These are phyloP conservation scores for Thamnophis sirtalis DNA, from an alignment of 2,113 vertebrate genomes.

Conservation along the genomic window DNA sequence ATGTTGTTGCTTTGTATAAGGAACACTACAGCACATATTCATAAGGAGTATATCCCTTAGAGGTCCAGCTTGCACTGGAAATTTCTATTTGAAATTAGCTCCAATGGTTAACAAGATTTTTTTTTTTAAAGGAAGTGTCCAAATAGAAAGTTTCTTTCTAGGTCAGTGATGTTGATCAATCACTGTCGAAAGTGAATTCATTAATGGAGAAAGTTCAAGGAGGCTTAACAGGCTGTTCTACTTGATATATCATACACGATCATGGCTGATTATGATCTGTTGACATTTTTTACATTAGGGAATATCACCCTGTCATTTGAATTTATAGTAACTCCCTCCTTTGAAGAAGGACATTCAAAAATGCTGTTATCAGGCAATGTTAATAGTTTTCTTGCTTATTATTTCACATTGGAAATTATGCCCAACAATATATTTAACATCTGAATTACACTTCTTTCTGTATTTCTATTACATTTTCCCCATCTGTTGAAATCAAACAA, in stretches of 20 bases:
- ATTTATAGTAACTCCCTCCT: conserved; percentile 50
- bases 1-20: neutral
- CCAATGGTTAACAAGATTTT: neutral
- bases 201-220: conserved; percentile 44
- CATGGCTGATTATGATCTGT: conserved; percentile 28
- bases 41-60: neutral
- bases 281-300: conserved; percentile 56
- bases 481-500: conserved; percentile 11
- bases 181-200: neutral
- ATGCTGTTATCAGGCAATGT: conserved; percentile 51
- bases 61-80: too few relatives aligned
- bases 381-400: conserved; percentile 44
- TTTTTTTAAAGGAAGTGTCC: neutral
- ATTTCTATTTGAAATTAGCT: neutral
- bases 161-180: neutral
- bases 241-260: conserved; percentile 27
- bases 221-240: conserved; percentile 41
- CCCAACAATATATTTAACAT: conserved; percentile 6
- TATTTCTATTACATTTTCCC: neutral
- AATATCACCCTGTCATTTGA: conserved; percentile 48
- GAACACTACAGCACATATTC: neutral
- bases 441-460: conserved; percentile 16
- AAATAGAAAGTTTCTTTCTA: neutral
- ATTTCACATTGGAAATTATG: conserved; percentile 31
- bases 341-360: conserved; percentile 54